phyloP scores from a whole-genome alignment of 2,797 vertebrate genomes.

The Sciurus vulgaris region DNA sequence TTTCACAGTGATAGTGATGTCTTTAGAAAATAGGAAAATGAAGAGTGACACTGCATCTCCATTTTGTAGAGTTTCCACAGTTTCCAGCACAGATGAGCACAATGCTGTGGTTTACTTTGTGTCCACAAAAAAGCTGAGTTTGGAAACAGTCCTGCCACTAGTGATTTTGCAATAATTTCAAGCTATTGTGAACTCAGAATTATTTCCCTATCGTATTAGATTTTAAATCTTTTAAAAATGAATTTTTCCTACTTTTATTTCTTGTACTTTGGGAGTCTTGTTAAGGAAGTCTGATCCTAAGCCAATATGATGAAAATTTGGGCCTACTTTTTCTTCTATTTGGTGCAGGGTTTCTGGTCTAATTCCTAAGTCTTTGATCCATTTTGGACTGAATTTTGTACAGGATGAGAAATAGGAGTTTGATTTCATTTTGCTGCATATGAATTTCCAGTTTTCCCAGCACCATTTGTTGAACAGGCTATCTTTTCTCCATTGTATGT shows the following conservation, averaged over 20 bases:
- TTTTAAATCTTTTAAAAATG: constrained; percentile 12
- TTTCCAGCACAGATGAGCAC: not conserved
- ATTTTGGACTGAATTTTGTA: no score
- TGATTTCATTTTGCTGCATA: no score
- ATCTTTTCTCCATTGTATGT: no score
- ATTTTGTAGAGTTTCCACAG: not conserved
- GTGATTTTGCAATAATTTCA: constrained; percentile 23
- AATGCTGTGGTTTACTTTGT: not conserved
- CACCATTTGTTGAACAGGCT: no score
- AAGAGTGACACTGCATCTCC: not conserved
- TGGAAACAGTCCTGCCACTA: not conserved
- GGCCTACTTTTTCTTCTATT: no score
- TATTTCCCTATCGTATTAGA: constrained; percentile 55
- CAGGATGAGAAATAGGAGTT: no score
- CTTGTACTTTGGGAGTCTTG: no score
- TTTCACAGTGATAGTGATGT: rapidly evolving
- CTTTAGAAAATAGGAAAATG: constrained; percentile 17
- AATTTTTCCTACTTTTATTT: not conserved
- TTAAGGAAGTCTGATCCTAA: no score
- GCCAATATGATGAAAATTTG: no score
- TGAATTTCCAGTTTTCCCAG: no score
- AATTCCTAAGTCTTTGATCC: no score
- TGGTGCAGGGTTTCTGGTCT: no score
- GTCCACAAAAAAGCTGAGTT: constrained; percentile 50
- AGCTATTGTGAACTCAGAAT: constrained; percentile 20